Conservation (phyloP, 1,140 invertebrate species). For the Laupala kohalensis region DNA sequence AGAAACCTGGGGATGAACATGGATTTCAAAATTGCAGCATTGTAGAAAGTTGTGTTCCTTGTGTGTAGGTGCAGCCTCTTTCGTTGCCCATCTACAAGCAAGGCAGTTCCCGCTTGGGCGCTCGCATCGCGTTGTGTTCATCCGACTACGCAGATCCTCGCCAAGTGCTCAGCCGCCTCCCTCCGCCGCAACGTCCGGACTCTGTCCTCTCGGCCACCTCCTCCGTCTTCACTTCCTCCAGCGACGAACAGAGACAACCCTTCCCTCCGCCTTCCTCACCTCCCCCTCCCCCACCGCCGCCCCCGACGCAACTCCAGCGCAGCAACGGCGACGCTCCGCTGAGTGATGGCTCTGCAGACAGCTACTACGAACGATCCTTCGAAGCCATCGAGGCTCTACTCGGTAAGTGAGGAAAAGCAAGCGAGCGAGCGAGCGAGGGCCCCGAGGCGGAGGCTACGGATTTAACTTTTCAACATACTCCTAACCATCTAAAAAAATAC, state of each 20-base stretch:
- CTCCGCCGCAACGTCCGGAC: constrained; percentile 24
- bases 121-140: constrained; percentile 58
- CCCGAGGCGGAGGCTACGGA: too few relatives aligned
- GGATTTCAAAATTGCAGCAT: too few relatives aligned
- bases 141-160: constrained; percentile 73
- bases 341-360: constrained; percentile 37
- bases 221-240: constrained; percentile 39
- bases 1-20: too few relatives aligned
- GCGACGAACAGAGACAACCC: constrained; percentile 32
- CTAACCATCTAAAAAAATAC: too few relatives aligned
- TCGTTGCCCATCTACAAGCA: constrained; percentile 15
- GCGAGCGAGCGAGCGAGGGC: too few relatives aligned
- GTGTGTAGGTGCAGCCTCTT: too few relatives aligned
- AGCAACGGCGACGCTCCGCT: constrained; percentile 5
- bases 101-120: constrained; percentile 66
- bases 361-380: constrained; percentile 61
- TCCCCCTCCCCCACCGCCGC: constrained; percentile 12
- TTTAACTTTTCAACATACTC: too few relatives aligned
- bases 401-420: too few relatives aligned
- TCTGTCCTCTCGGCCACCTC: constrained; percentile 40
- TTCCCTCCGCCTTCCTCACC: neutral
- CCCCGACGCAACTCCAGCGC: constrained; percentile 4
- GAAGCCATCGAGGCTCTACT: constrained; percentile 48
- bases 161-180: constrained; percentile 37
- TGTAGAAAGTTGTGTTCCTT: too few relatives aligned